Base-by-base conservation (phyloP, 92 coral and sea anemone species). In the Metridium senile region DNA sequence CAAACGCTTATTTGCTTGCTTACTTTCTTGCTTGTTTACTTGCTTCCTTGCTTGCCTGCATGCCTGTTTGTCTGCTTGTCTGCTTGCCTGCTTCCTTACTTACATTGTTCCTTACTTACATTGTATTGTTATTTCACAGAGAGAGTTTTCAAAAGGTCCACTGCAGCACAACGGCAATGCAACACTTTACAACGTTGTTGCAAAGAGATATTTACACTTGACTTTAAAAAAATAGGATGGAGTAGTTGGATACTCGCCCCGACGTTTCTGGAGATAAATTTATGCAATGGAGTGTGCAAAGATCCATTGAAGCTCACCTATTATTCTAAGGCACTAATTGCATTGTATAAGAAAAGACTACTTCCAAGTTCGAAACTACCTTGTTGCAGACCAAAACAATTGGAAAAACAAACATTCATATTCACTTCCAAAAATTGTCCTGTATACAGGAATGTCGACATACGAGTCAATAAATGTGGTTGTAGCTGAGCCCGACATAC, bases 401-500 rank as follows among this genome's bases (percentile, higher is more conserved):
- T 71, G n/a, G 64, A 71, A 7, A 20, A 31, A 0, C 76, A 71
- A 30, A 29, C 64, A 9, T 13, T 71, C 17, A 28, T 71, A 9
- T n/a, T 28, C 18, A 54, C 17, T 1, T 26, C 18, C 9, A 71
- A 21, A 1, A 31, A 29, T 29, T 46, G 63, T 26, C 11, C 16
- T 28, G 29, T 4, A 1, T 16, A 13, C 1, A 29, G 53, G n/a
- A 1, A 52, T 3, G 49, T 71, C 0, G 53, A 71, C 0, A 52
- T 71, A 1, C 46, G 64, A 52, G 76, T 71, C 19, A 53, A 25
- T 0, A 21, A 28, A 47, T 71, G 76, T 53, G 64, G 62, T 20
- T 71, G 76, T 32, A 17, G 63, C 23, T 71, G 57, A 47, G 7
- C 31, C 49, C 17, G 16, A 7, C 7, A 7, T 45, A 45, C 7